These are phyloP conservation scores for Prenolepis imparis DNA, from an alignment of 2,888 invertebrate species.

Conservation along the genomic window DNA sequence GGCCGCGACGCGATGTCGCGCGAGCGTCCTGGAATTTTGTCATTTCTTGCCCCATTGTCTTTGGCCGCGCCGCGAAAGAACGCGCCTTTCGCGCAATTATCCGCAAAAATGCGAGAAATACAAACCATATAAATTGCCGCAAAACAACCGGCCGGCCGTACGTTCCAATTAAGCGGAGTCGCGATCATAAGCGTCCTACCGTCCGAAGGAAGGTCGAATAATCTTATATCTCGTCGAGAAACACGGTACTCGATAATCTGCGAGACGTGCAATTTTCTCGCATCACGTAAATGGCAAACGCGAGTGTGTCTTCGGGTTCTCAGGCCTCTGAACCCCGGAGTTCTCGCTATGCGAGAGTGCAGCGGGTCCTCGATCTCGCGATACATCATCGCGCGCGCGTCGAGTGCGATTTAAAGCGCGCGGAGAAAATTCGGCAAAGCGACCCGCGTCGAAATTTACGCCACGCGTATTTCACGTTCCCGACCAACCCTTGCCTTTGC, in stretches of 20 bases:
- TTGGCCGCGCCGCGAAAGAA: conserved; percentile 28
- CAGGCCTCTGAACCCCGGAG: conserved; percentile 40
- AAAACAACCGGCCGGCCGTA: conserved; percentile 17
- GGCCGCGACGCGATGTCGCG: conserved; percentile 35
- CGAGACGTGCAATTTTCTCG: conserved; percentile 48
- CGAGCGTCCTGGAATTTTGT: conserved; percentile 61
- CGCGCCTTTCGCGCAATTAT: conserved; percentile 48
- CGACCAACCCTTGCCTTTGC: conserved; percentile 60
- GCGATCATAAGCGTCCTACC: conserved; percentile 26
- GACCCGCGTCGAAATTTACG: conserved; percentile 73
- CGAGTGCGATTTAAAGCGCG: conserved; percentile 22
- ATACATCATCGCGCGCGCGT: conserved; percentile 37
- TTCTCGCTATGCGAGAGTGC: conserved; percentile 5
- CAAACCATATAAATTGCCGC: conserved; percentile 34
- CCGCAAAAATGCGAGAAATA: conserved; percentile 37
- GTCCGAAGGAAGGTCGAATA: conserved; percentile 18
- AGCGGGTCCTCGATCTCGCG: conserved; percentile 3
- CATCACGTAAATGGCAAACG: conserved; percentile 39
- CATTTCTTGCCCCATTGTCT: conserved; percentile 48
- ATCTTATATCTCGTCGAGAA: conserved; percentile 33
- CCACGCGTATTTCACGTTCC: conserved; percentile 32
- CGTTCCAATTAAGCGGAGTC: conserved; percentile 40
- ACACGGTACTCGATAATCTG: conserved; percentile 45
- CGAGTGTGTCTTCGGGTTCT: conserved; percentile 40
- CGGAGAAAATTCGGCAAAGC: conserved; percentile 64